Conservation (phyloP, 2,797 vertebrate species). For the Poecilia picta region DNA sequence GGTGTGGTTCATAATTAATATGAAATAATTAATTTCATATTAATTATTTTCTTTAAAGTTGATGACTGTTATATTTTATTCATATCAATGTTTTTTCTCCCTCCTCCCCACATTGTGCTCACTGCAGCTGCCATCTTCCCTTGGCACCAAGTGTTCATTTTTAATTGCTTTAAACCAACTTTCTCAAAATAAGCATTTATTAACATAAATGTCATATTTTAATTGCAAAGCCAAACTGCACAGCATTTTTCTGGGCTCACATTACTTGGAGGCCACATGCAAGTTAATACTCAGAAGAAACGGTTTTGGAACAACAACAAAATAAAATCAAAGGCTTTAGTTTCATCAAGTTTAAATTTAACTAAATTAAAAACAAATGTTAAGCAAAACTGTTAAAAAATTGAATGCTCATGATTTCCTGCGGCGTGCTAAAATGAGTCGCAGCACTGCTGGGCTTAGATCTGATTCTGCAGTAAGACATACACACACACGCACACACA, state of each 20-base stretch:
- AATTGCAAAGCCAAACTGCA: constrained; percentile 9
- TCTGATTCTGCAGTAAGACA: not conserved
- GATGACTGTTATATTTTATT: not conserved
- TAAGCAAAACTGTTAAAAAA: too few species aligned
- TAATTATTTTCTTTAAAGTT: not conserved
- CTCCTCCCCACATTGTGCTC: not conserved
- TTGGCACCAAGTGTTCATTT: not conserved
- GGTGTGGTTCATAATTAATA: too few species aligned
- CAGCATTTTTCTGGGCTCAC: constrained; percentile 9
- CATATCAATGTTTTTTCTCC: not conserved
- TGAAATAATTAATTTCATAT: too few species aligned
- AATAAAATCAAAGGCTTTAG: not conserved
- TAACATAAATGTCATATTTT: not conserved
- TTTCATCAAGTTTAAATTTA: not conserved
- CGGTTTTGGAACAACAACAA: too few species aligned
- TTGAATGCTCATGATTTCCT: not conserved
- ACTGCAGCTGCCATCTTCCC: not conserved
- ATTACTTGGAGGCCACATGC: not conserved
- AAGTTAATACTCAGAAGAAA: not conserved
- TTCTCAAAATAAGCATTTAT: not conserved
- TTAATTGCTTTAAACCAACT: not conserved
- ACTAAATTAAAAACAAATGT: not conserved
- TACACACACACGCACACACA: not conserved
- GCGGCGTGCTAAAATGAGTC: not conserved
- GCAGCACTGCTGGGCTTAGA: not conserved